phyloP scores from a whole-genome alignment of 2,113 vertebrate species.

The Pipa parva region DNA sequence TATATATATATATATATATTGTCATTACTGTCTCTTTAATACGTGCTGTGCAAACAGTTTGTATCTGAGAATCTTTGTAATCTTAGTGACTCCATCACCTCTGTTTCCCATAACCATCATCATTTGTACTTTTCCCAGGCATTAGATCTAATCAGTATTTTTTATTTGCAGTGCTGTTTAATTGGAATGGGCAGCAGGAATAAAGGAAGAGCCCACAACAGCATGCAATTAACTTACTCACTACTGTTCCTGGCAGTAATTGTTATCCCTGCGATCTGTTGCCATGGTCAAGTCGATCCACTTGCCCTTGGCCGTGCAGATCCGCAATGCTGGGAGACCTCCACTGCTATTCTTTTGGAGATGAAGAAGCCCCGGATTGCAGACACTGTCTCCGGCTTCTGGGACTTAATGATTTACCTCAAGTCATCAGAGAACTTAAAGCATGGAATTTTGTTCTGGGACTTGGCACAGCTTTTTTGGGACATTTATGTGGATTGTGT shows the following conservation, averaged over 20 bases:
- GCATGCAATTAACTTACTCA: constrained; percentile 55
- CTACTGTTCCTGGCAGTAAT: constrained; percentile 67
- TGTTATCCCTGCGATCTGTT: constrained; percentile 58
- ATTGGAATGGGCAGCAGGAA: constrained; percentile 58
- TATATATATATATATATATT: too few relatives aligned
- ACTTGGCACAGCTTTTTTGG: constrained; percentile 92
- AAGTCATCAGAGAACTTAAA: constrained; percentile 84
- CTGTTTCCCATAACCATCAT: too few relatives aligned
- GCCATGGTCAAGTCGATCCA: constrained; percentile 71
- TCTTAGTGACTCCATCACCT: too few relatives aligned
- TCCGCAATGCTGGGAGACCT: constrained; percentile 88
- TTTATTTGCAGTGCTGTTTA: constrained; percentile 52
- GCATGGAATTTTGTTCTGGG: constrained; percentile 86
- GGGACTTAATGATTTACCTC: constrained; percentile 88
- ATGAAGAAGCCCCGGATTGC: constrained; percentile 84
- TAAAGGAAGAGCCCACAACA: constrained; percentile 47
- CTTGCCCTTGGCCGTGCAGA: constrained; percentile 69
- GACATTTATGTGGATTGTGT: constrained; percentile 91
- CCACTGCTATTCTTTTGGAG: constrained; percentile 77
- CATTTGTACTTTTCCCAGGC: not conserved
- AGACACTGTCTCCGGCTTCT: constrained; percentile 83
- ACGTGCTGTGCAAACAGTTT: too few relatives aligned
- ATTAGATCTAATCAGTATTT: constrained; percentile 17
- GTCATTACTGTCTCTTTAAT: too few relatives aligned
- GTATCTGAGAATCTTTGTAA: too few relatives aligned